Percentiles rank a stretch among this genome's conserved stretches.
Conservation (phyloP, 2,888 invertebrate genomes). For the Blomia tropicalis region DNA sequence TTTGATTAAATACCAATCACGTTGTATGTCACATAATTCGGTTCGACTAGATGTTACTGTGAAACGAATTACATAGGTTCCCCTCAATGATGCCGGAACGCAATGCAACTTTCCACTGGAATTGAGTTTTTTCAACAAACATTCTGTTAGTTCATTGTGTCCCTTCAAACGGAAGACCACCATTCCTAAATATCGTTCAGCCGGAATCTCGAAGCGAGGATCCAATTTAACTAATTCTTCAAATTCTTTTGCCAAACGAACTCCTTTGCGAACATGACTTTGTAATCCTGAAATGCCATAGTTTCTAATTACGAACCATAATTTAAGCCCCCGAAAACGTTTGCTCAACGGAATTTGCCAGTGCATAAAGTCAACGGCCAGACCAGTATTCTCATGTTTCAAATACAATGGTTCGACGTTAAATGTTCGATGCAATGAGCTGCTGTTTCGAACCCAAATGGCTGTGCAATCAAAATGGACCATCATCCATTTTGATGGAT, state of each 20-base stretch:
- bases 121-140: slow-evolving; percentile 65
- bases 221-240: slow-evolving; percentile 69
- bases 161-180: slow-evolving; percentile 63
- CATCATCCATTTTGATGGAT: slow-evolving; percentile 98
- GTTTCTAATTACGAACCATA: slow-evolving; percentile 92
- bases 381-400: slow-evolving; percentile 91
- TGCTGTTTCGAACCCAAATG: slow-evolving; percentile 91
- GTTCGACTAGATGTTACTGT: slow-evolving; percentile 78
- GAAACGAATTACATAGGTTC: slow-evolving; percentile 63
- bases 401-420: slow-evolving; percentile 94
- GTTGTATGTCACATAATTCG: slow-evolving; percentile 43
- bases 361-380: slow-evolving; percentile 48
- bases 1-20: slow-evolving; percentile 55
- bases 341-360: slow-evolving; percentile 94
- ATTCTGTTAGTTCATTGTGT: slow-evolving; percentile 62
- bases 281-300: slow-evolving; percentile 80
- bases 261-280: slow-evolving; percentile 80
- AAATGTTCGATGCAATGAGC: slow-evolving; percentile 82
- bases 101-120: slow-evolving; percentile 74
- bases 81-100: slow-evolving; percentile 81
- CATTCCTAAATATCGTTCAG: slow-evolving; percentile 65
- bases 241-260: slow-evolving; percentile 72
- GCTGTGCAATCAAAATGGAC: slow-evolving; percentile 98
- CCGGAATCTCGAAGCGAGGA: slow-evolving; percentile 72
- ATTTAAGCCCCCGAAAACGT: slow-evolving; percentile 73